phyloP scores from a whole-genome alignment of 2,797 vertebrate genomes.

The Hyperoplus lanceolatus region DNA sequence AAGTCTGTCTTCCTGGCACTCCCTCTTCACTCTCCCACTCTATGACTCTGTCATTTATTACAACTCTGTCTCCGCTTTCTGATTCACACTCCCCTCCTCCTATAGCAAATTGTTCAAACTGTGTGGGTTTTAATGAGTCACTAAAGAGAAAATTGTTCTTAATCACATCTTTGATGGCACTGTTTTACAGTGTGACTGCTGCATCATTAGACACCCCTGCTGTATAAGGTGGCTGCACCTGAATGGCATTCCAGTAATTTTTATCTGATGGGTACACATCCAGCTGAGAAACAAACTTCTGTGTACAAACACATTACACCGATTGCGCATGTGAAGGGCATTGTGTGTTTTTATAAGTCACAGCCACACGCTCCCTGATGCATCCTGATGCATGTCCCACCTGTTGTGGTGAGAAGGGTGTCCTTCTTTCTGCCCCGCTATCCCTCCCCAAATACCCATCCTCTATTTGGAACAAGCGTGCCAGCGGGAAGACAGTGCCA shows the following conservation, averaged over 20 bases:
- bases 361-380: constrained; percentile 55
- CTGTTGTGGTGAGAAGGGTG: constrained; percentile 76
- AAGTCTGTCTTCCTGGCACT: constrained; percentile 44
- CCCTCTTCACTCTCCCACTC: constrained; percentile 14
- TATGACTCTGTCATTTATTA: constrained; percentile 23
- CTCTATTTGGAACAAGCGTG: constrained; percentile 52
- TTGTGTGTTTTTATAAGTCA: constrained; percentile 48
- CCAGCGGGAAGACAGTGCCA: constrained; percentile 76
- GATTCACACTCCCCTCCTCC: constrained; percentile 25
- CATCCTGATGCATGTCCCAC: constrained; percentile 72
- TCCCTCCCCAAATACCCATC: constrained; percentile 36
- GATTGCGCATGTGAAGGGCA: constrained; percentile 3
- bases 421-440: constrained; percentile 68
- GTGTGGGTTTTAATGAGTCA: constrained; percentile 54
- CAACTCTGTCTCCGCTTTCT: constrained; percentile 15
- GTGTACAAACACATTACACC: constrained; percentile 14
- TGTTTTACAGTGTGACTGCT: constrained; percentile 64
- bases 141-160: constrained; percentile 62
- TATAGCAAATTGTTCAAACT: constrained; percentile 62
- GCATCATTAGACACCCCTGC: constrained; percentile 47
- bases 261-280: constrained; percentile 5
- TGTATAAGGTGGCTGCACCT: constrained; percentile 39
- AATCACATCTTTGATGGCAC: constrained; percentile 66
- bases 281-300: neutral
- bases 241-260: constrained; percentile 22